Base-by-base conservation (phyloP, 2,113 vertebrate genomes). In the Promerops cafer region DNA sequence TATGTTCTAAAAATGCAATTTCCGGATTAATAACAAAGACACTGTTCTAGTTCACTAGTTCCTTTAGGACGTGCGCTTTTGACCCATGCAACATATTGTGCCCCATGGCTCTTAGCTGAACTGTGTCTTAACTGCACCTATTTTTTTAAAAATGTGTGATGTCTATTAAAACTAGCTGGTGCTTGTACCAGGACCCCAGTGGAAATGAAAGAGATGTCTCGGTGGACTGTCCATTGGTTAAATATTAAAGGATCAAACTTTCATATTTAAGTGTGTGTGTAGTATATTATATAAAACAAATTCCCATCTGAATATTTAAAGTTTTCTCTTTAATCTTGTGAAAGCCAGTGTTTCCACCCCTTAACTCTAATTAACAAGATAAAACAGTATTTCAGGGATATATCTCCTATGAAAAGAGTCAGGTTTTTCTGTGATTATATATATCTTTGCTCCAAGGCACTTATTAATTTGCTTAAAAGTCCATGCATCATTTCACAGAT, bases 1-100 rank as follows among this genome's bases (percentile, higher is more conserved):
- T 98, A 97, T 93, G 97, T 96, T 98, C 98, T 97, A 98, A 98
- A 98, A 98, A 98, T 97, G 98, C 98, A 98, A 98, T 98, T 98
- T 98, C 98, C 97, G 96, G 98, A 98, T 98, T 98, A 98, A 98
- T 98, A 98, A 98, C 98, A 93, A 97, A 97, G 97, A 96, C 83
- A 69, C 97, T 95, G 97, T 97, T 97, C 95, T 91, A 93, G 97
- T 95, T 97, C 94, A 63, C 96, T 64, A 61, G 96, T 95, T 97
- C 98, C 98, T 98, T 83, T 95, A 98, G 98, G 98, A 98, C 30
- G 80, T 97, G 97, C 24, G 97, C 97, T 96, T 97, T 97, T 98
- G 98, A 98, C 98, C 98, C 96, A 93, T 95, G 86, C 97, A 98
- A 96, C 98, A 98, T 98, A 98, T 98, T 98, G 98, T 97, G 98